Evolutionary conservation across 2,797 vertebrate genomes (phyloP).

Genomic region (Falco berigora): DNA sequence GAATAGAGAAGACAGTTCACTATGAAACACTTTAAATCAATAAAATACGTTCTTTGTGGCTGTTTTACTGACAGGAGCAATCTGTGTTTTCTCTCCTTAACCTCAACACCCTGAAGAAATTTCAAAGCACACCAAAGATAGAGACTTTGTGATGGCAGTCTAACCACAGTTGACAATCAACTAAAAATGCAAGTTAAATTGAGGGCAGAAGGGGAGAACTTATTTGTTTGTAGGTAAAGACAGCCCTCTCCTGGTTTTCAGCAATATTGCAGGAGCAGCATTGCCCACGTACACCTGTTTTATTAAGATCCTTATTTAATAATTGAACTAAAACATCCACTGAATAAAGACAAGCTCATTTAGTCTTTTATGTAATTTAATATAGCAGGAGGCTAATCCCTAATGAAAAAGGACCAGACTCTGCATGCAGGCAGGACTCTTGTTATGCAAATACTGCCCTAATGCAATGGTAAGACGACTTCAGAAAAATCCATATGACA

Average conservation of each 20-base stretch:
- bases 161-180: conserved; percentile 49
- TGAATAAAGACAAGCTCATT: conserved; percentile 5
- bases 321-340: not conserved
- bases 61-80: conserved; percentile 38
- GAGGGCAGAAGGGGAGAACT: not conserved
- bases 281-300: not conserved
- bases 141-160: conserved; percentile 9
- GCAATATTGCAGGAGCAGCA: not conserved
- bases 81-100: conserved; percentile 50
- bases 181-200: not conserved
- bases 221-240: conserved; percentile 16
- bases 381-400: not conserved
- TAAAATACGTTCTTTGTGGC: conserved; percentile 39
- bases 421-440: not conserved
- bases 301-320: not conserved
- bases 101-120: conserved; percentile 30
- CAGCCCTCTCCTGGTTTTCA: conserved; percentile 52
- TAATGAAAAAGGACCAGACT: not conserved
- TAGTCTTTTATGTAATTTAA: conserved; percentile 10
- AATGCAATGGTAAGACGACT: not conserved
- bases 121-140: conserved; percentile 46
- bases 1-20: conserved; percentile 28
- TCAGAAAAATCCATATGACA: not conserved
- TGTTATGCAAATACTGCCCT: not conserved
- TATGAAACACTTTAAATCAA: conserved; percentile 54